A percentile compares a stretch with the other conserved stretches of the same genome.
Conservation (phyloP, 1,140 invertebrate species). For the Brachionus rubens region DNA sequence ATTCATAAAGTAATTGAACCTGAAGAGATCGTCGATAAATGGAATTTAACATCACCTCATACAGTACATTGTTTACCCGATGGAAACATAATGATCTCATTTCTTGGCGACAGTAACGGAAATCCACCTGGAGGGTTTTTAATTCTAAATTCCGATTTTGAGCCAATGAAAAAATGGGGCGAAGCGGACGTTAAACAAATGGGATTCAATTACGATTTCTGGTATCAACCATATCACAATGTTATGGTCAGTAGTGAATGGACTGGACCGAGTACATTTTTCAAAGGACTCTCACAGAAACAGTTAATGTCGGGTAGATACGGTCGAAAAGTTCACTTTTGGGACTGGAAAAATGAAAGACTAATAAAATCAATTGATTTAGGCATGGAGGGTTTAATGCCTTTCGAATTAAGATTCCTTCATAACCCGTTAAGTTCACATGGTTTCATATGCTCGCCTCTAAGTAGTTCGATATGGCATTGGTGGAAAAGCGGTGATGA, state of each 20-base stretch:
- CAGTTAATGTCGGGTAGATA: constrained; percentile 68
- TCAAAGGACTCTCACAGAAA: constrained; percentile 68
- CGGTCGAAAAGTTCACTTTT: constrained; percentile 80
- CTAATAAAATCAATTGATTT: constrained; percentile 78
- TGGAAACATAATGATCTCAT: constrained; percentile 90
- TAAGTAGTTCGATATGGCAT: constrained; percentile 69
- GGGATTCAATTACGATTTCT: constrained; percentile 71
- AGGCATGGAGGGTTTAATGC: constrained; percentile 76
- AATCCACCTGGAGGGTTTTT: constrained; percentile 75
- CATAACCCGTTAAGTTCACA: constrained; percentile 78
- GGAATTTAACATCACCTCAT: constrained; percentile 76
- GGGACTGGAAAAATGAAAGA: constrained; percentile 78
- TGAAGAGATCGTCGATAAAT: constrained; percentile 68
- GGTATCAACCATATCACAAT: constrained; percentile 93
- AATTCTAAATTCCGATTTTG: constrained; percentile 76
- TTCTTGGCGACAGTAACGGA: constrained; percentile 74
- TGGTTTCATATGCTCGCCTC: constrained; percentile 79
- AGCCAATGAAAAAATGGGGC: constrained; percentile 66
- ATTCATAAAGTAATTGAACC: constrained; percentile 68
- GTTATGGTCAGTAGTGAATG: constrained; percentile 86
- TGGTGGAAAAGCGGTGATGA: constrained; percentile 55
- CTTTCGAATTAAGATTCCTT: constrained; percentile 86
- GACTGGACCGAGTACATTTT: constrained; percentile 80
- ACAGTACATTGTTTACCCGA: constrained; percentile 83
- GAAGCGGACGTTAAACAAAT: constrained; percentile 50